A percentile compares a stretch with the other conserved stretches of the same genome.
phyloP scores from a whole-genome alignment of 2,113 vertebrate species.

The Centropus unirufus region DNA sequence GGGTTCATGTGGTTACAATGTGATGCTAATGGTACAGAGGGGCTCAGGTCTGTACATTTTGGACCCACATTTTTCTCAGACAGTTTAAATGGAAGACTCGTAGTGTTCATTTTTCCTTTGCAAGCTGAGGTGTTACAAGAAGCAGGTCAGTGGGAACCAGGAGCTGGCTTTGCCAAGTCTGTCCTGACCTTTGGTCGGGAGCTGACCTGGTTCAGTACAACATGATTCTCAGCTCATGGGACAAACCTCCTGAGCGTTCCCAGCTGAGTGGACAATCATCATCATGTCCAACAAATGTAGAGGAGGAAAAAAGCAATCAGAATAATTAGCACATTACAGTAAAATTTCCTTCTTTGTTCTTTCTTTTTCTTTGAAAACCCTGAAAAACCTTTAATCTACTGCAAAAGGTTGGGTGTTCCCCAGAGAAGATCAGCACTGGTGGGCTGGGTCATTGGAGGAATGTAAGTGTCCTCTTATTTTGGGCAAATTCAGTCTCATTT shows the following conservation, averaged over 20 bases:
- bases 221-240: neutral
- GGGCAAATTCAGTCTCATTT: neutral
- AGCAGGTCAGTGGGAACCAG: neutral
- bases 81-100: neutral
- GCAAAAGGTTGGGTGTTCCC: neutral
- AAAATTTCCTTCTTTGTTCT: neutral
- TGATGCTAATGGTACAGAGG: neutral
- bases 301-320: neutral
- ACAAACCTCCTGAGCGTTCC: neutral
- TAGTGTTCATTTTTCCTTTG: neutral
- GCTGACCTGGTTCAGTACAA: neutral
- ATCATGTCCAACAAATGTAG: neutral
- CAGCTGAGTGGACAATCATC: neutral
- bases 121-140: neutral
- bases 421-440: neutral
- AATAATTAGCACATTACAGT: neutral
- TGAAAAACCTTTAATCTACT: neutral
- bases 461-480: neutral
- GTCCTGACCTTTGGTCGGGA: neutral
- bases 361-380: neutral
- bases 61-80: neutral
- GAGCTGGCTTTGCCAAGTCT: neutral
- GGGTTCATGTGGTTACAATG: fast-evolving
- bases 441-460: neutral
- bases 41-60: neutral